Evolutionary conservation across 2,113 vertebrate genomes (phyloP), one percentile per base, ranked within the genome.

Genomic region (Eurypyga helias): DNA sequence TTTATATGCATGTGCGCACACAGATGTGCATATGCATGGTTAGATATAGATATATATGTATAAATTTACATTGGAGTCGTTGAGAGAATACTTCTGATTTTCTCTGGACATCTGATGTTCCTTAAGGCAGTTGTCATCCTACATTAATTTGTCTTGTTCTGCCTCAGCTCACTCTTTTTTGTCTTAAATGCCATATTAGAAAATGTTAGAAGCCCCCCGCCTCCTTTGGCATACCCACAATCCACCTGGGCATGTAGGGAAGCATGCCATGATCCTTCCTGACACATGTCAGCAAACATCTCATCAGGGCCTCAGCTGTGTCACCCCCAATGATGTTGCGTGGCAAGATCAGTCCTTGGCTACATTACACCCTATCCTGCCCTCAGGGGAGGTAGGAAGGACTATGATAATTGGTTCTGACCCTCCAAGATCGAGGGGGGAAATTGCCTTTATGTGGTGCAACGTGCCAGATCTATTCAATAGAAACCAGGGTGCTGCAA

Each of bases 241-340:
- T 96, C 90, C 96, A 96, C 84, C 33, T 72, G 88, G 86, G 57
- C 81, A 76, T 52, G 54, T 86, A 90, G 70, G 67, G 94, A 94
- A 95, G 92, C 94, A 9, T 93, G 52, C 21, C 43, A 3, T 94
- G 96, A 98, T 98, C 89, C 91, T 83, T 91, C 83, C 77, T 97
- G 98, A 98, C 97, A 98, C 94, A 97, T 96, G 97, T 95, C 98
- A 96, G 73, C 94, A 87, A 81, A 57, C 76, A 98, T 98, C 89
- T 94, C 93, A 72, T 98, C 98, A 97, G 78, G 86, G 93, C 83
- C 94, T 95, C 96, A 93, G 92, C 93, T 96, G 94, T 97, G 97
- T 97, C 97, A 93, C 90, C 96, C 95, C 67, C 38, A 29, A 97
- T 96, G 97, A 96, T 94, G 64, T 2, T 60, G 62, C 19, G 0